Base-by-base conservation (phyloP, 2,113 vertebrate species). In the Chaetura pelagica region DNA sequence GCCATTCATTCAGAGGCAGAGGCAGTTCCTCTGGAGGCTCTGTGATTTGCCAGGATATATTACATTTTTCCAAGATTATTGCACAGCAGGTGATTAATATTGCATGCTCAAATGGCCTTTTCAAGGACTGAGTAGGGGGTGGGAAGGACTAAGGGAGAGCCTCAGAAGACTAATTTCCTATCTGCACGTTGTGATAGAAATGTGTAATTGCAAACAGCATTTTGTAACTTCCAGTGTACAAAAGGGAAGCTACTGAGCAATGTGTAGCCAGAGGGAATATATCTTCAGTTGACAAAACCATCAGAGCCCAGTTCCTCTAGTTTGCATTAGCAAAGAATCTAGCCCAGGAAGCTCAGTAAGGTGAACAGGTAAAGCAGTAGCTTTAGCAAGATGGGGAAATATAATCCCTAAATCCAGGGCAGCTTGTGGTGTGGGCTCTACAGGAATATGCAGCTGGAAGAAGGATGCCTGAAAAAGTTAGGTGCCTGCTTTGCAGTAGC, bases 21-120 rank as follows among this genome's bases (percentile, higher is more conserved):
- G 38, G 40, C 17, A 3, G 54, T 12, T 96, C 44, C 86, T 91
- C 91, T 52, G 23, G 73, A 96, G 68, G 78, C 77, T 84, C 74
- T 12, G 20, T 3, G 5, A 93, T 89, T 96, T 95, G 87, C 44
- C 52, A 91, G 96, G 94, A 88, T 86, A 69, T 66, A 93, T 83
- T 76, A 67, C 54, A 78, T 64, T 94, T 87, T 93, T 92, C 73
- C 82, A 77, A 95, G 63, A 97, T 96, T 94, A 96, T 95, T 96
- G 69, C 89, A 81, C 32, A 85, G 74, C 82, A 71, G 87, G 88
- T 88, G 51, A 93, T 95, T 79, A 96, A 89, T 88, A 88, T 51
- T 46, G 86, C 62, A 84, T 91, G 77, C 82, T 93, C 66, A 87
- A 94, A 95, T 88, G 94, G 89, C 87, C 40, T 96, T 95, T 87